phyloP scores from a whole-genome alignment of 2,113 vertebrate genomes.

The Solenodon paradoxus region DNA sequence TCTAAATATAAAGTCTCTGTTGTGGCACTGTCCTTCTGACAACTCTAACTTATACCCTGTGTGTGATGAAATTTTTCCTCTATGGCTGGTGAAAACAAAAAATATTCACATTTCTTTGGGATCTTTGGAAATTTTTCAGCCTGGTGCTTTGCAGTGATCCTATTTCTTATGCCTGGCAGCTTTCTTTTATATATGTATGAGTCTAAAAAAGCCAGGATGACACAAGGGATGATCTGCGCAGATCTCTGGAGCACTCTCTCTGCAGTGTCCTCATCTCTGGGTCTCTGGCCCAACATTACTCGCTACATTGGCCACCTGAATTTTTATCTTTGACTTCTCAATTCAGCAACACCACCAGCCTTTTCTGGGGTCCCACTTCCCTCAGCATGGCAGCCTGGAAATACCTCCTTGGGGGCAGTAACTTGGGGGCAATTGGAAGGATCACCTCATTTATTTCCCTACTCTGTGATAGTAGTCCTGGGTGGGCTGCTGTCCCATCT shows the following conservation, averaged over 20 bases:
- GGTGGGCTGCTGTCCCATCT: background rate
- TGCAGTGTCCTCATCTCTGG: background rate
- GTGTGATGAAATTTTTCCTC: background rate
- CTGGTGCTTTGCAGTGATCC: background rate
- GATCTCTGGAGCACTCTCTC: background rate
- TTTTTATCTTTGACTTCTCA: background rate
- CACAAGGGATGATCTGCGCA: background rate
- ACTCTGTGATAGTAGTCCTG: background rate
- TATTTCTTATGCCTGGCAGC: background rate
- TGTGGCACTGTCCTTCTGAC: background rate
- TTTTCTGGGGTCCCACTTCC: background rate
- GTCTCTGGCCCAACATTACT: background rate
- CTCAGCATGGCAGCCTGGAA: background rate
- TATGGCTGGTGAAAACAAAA: background rate
- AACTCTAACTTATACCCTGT: background rate
- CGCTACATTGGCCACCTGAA: background rate
- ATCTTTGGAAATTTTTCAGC: background rate
- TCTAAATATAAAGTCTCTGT: background rate
- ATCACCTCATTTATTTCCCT: background rate
- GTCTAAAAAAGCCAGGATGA: background rate
- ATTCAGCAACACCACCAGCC: background rate
- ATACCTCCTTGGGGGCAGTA: background rate
- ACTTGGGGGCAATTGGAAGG: background rate
- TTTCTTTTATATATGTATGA: background rate
- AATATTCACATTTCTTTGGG: background rate